Base-by-base conservation (phyloP, 1,140 invertebrate species). In the Brachionus sp. region DNA sequence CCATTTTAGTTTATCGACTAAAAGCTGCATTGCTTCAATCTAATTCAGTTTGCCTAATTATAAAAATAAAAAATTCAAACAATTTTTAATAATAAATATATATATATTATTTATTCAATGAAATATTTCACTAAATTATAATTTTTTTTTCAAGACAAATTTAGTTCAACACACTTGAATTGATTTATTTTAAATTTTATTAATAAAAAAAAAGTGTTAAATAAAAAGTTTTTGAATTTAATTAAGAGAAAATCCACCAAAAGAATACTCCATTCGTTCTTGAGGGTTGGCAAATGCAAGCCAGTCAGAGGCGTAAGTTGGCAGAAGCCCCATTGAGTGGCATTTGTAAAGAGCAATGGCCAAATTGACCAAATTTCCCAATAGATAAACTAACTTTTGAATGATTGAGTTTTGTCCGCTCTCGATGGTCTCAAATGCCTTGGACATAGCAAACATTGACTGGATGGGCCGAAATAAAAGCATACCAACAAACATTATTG, bases 401-500 rank as follows among this genome's bases (percentile, higher is more conserved):
- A 91, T 83, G 9, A 87, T 78, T 13, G 94, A 93, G 88, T 96
- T 94, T 29, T 92, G 92, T n/a, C 95, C 95, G 12, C 9, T 16
- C 9, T 83, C 73, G n/a, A 84, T 84, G 2, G 77, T 33, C 78
- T 70, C 50, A 23, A 84, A 82, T 2, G 66, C 82, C 9, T 44
- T 77, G 6, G 50, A 44, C 80, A 95, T 93, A 2, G 94, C 91
- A 87, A 98, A 95, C 19, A 99, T 90, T 7, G 96, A 95, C 90
- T 98, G 97, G 2, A 99, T 93, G 13, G 96, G 96, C 85, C 95
- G 91, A 84, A 98, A 93, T 84, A 98, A 94, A 87, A 98, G 92
- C 97, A 99, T 99, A 44, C 95, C 95, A 19, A 99, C 95, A 97
- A 99, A 99, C 97, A 99, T 99, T n/a, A 99, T 98, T 1, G 97